These are phyloP conservation scores for Conistra vaccinii DNA, from an alignment of 2,888 invertebrate genomes.

Conservation along the genomic window DNA sequence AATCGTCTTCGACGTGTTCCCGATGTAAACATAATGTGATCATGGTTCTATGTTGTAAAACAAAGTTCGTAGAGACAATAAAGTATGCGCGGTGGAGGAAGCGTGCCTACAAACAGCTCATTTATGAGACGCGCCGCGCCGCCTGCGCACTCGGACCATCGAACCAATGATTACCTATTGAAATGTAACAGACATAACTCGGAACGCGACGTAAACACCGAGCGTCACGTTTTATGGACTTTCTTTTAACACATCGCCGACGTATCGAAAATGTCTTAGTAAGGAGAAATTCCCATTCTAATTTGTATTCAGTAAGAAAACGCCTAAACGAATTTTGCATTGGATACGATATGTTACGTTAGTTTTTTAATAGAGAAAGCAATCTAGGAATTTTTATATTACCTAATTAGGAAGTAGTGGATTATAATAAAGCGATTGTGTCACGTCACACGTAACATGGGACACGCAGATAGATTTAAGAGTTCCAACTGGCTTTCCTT, in stretches of 20 bases:
- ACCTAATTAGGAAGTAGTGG: slow-evolving; percentile 71
- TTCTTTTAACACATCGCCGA: slow-evolving; percentile 82
- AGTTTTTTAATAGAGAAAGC: slow-evolving; percentile 74
- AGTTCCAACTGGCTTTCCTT: slow-evolving; percentile 58
- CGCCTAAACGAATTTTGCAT: slow-evolving; percentile 79
- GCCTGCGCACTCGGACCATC: slow-evolving; percentile 9
- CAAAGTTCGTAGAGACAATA: slow-evolving; percentile 6
- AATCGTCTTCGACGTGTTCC: too few relatives aligned
- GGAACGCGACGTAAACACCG: slow-evolving; percentile 68
- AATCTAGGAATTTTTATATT: slow-evolving; percentile 70
- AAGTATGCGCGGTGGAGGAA: neutral
- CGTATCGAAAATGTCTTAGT: slow-evolving; percentile 81
- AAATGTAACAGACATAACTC: slow-evolving; percentile 67
- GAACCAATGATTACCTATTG: slow-evolving; percentile 62
- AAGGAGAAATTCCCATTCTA: slow-evolving; percentile 85
- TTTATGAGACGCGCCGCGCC: slow-evolving; percentile 14
- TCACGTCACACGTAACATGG: slow-evolving; percentile 50
- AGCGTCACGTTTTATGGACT: slow-evolving; percentile 75
- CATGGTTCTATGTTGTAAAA: neutral
- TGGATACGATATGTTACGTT: slow-evolving; percentile 77
- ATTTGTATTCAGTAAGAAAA: slow-evolving; percentile 85
- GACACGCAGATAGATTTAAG: slow-evolving; percentile 41
- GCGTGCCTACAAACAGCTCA: slow-evolving; percentile 23
- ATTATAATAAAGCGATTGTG: slow-evolving; percentile 54
- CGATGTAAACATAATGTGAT: neutral